Percentiles rank a stretch among this genome's conserved stretches.
These are phyloP conservation scores for Pyrochroa serraticornis DNA, from an alignment of 2,888 invertebrate genomes.

Conservation along the genomic window DNA sequence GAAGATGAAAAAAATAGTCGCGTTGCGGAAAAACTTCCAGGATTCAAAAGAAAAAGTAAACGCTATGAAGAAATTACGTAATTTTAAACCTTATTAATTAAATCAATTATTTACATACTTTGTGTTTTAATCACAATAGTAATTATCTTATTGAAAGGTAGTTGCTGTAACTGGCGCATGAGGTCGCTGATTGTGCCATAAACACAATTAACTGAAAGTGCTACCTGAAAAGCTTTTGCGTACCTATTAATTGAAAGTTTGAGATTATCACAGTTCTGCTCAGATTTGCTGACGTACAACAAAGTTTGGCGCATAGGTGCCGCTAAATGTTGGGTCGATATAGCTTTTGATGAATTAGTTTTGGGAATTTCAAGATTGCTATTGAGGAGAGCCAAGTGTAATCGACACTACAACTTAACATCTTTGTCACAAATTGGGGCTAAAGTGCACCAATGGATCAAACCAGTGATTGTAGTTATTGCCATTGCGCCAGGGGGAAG, in stretches of 20 bases:
- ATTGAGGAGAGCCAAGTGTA: constrained; percentile 72
- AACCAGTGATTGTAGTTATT: constrained; percentile 82
- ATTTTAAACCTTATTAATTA: constrained; percentile 86
- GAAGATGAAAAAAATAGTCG: constrained; percentile 83
- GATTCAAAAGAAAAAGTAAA: constrained; percentile 89
- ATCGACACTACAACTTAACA: constrained; percentile 65
- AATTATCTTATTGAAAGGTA: constrained; percentile 70
- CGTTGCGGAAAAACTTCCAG: constrained; percentile 86
- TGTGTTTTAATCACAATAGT: constrained; percentile 68
- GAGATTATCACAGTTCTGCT: constrained; percentile 47
- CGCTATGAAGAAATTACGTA: constrained; percentile 79
- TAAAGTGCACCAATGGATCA: constrained; percentile 78
- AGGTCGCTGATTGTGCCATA: constrained; percentile 79
- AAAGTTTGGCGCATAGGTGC: constrained; percentile 41
- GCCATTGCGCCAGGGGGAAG: constrained; percentile 81
- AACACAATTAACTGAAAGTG: constrained; percentile 77
- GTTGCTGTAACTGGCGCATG: constrained; percentile 64
- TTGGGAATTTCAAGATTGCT: constrained; percentile 65
- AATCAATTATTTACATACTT: no score
- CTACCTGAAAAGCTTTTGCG: constrained; percentile 84
- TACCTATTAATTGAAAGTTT: constrained; percentile 76
- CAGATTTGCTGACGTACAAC: constrained; percentile 38
- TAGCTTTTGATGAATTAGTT: constrained; percentile 64
- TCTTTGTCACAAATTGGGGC: constrained; percentile 65
- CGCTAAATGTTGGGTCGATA: constrained; percentile 69